Evolutionary conservation across 2,797 vertebrate species (phyloP).

Genomic region (Cetoscarus ocellatus): DNA sequence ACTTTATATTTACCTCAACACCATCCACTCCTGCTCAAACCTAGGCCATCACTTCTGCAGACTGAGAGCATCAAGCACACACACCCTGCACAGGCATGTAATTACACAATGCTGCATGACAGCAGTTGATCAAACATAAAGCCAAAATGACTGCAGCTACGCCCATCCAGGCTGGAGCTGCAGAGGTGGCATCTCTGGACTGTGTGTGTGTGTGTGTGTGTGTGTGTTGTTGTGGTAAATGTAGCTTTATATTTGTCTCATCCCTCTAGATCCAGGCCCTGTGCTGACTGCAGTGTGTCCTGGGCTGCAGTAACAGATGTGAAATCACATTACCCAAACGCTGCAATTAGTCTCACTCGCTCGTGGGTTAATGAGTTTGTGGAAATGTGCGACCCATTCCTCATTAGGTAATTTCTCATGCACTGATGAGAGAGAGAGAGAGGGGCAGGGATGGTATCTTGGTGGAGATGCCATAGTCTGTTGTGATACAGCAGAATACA

Average conservation of each 20-base stretch:
- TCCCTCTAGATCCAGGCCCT: slow-evolving; percentile 74
- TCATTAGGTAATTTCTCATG: slow-evolving; percentile 99
- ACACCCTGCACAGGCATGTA: slow-evolving; percentile 32
- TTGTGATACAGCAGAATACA: slow-evolving; percentile 24
- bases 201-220: neutral
- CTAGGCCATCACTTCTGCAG: slow-evolving; percentile 7
- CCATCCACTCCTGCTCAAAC: neutral
- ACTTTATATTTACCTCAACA: slow-evolving; percentile 5
- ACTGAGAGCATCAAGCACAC: slow-evolving; percentile 33
- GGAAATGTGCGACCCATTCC: slow-evolving; percentile 99
- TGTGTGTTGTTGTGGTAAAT: slow-evolving; percentile 49
- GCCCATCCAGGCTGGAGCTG: slow-evolving; percentile 47
- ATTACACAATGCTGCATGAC: slow-evolving; percentile 42
- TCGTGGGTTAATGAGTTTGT: slow-evolving; percentile 99
- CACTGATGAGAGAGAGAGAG: slow-evolving; percentile 90
- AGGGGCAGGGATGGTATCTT: slow-evolving; percentile 64
- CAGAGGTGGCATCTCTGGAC: slow-evolving; percentile 21
- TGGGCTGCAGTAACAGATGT: slow-evolving; percentile 96
- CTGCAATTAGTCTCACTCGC: slow-evolving; percentile 99
- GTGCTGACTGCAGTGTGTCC: slow-evolving; percentile 78
- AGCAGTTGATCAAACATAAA: slow-evolving; percentile 56
- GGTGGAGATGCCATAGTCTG: slow-evolving; percentile 59
- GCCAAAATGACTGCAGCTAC: slow-evolving; percentile 48
- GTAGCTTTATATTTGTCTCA: slow-evolving; percentile 57
- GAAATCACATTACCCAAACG: slow-evolving; percentile 99